Conservation (phyloP, 2,113 vertebrate genomes). For the Nothocercus julius region DNA sequence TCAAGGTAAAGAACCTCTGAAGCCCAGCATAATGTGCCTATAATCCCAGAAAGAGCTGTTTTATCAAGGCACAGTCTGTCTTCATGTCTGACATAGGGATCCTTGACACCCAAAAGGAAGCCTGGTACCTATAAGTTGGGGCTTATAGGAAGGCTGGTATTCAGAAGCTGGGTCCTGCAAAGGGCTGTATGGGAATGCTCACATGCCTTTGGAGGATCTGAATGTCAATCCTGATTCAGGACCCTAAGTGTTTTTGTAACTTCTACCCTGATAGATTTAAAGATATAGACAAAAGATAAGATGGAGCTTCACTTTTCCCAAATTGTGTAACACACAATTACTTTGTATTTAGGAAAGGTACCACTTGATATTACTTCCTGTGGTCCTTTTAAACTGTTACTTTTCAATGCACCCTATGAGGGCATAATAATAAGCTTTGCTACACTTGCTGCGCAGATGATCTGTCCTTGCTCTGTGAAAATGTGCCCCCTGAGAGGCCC, state of each 20-base stretch:
- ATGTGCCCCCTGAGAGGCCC: background rate
- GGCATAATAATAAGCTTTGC: constrained; percentile 51
- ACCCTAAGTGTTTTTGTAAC: background rate
- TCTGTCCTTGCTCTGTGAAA: constrained; percentile 23
- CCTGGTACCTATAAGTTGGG: background rate
- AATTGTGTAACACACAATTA: background rate
- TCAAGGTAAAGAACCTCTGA: background rate
- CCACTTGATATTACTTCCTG: constrained; percentile 25
- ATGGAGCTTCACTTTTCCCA: background rate
- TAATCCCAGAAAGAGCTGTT: background rate
- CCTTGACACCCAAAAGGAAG: background rate
- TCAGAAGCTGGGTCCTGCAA: background rate
- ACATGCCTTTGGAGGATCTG: background rate
- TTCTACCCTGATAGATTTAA: background rate
- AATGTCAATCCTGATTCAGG: background rate
- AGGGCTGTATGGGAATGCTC: background rate
- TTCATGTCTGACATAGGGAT: background rate
- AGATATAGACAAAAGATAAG: background rate
- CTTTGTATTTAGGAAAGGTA: constrained; percentile 35
- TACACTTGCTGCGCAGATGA: constrained; percentile 37
- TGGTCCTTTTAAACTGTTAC: constrained; percentile 55
- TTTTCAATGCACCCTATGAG: constrained; percentile 22
- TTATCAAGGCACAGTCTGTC: background rate
- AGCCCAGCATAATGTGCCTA: background rate
- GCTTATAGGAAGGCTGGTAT: background rate